Conservation (phyloP, 64 coral and sea anemone genomes). For the Platygyra sinensis region DNA sequence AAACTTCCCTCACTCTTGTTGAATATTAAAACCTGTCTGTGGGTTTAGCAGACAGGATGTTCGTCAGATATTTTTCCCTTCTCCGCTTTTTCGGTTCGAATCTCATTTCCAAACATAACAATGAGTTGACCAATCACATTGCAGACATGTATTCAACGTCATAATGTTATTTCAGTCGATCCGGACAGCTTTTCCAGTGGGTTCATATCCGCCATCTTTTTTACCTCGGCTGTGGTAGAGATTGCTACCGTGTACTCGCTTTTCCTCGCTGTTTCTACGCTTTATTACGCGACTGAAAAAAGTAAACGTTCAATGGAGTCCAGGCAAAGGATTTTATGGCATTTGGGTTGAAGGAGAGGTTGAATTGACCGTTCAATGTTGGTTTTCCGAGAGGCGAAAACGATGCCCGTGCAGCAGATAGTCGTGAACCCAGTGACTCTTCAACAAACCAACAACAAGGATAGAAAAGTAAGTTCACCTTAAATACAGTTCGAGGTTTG, state of each 20-base stretch:
- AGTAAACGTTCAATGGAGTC: neutral
- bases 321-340: neutral
- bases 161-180: conserved; percentile 22
- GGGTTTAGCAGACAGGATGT: conserved; percentile 21
- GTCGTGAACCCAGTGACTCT: conserved; percentile 77
- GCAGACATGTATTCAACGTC: conserved; percentile 2
- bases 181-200: neutral
- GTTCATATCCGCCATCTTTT: conserved; percentile 42
- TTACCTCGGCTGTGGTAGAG: neutral
- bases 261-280: neutral
- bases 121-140: neutral
- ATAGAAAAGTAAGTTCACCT: conserved; percentile 71
- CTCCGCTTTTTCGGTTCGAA: neutral
- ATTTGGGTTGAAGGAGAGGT: neutral
- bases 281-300: neutral
- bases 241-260: neutral
- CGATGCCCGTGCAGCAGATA: conserved; percentile 95
- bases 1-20: neutral
- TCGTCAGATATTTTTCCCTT: neutral
- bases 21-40: neutral
- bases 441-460: conserved; percentile 92
- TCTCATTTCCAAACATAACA: neutral
- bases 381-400: conserved; percentile 34
- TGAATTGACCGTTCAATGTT: conserved; percentile 25
- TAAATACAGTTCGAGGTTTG: neutral